These are phyloP conservation scores for Apamea epomidion DNA, from an alignment of 2,888 invertebrate genomes.

Conservation along the genomic window DNA sequence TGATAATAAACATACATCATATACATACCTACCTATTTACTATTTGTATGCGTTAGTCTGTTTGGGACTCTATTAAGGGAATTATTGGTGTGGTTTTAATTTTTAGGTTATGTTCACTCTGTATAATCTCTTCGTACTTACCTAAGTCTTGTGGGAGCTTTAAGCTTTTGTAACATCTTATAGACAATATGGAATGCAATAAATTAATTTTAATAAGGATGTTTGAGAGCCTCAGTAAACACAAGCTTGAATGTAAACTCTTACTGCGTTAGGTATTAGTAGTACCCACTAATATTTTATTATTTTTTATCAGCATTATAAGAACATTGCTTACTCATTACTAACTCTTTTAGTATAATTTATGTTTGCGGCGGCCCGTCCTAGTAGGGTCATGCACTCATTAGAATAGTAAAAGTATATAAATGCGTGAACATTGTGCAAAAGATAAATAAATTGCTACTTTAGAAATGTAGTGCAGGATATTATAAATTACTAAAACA, in stretches of 20 bases:
- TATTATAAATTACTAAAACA: slow-evolving; percentile 13
- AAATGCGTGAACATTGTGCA: not conserved
- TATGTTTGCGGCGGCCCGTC: too few species aligned
- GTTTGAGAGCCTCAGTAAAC: not conserved
- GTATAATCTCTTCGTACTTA: not conserved
- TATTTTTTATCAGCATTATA: not conserved
- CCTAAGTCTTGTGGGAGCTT: not conserved
- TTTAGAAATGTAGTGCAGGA: slow-evolving; percentile 15
- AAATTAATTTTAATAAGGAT: not conserved
- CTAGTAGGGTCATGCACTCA: not conserved
- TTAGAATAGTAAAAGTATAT: slow-evolving; percentile 5
- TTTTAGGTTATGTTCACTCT: not conserved
- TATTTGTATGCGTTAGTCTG: slow-evolving; percentile 42
- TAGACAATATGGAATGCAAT: not conserved
- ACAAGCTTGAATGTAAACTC: not conserved
- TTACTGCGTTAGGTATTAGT: too few species aligned
- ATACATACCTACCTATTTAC: slow-evolving; percentile 44
- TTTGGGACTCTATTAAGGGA: slow-evolving; percentile 28
- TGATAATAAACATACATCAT: slow-evolving; percentile 87
- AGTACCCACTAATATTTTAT: not conserved
- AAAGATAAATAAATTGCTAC: not conserved
- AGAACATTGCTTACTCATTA: not conserved
- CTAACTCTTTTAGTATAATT: not conserved
- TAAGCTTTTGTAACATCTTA: not conserved
- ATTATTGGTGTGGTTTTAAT: slow-evolving; percentile 11